Base-by-base conservation (phyloP, 1,140 invertebrate genomes). In the Doryteuthis pealeii region DNA sequence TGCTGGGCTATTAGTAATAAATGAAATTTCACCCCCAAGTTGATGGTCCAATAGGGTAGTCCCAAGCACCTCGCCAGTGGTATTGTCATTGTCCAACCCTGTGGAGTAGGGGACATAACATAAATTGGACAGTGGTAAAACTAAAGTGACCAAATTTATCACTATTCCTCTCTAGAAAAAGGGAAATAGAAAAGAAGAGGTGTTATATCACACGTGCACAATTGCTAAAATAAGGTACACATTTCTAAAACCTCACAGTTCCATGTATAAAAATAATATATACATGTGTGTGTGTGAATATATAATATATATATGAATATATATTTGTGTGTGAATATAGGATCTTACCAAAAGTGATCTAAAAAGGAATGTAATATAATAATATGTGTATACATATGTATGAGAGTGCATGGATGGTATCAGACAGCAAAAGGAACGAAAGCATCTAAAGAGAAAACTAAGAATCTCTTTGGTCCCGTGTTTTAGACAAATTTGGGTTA, bases 1-100 rank as follows among this genome's bases (percentile, higher is more conserved):
- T 62, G 54, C 54, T n/a, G 26, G 54, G 54, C 54, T 62, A 62
- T 62, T 62, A 62, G 54, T 62, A 62, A n/a, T 62, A 62, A 62
- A 62, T 62, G 54, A 62, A 62, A 62, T 62, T 22, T 62, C 54
- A 62, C 54, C 54, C 54, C 54, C 54, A 62, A 62, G 54, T 28
- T 62, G 54, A 62, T 62, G 54, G 22, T 62, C 54, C 54, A 62
- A n/a, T n/a, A 62, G 18, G 54, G 54, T 62, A 62, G 54, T 62
- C 54, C 54, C 54, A 62, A 62, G 54, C 54, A 62, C 54, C 54
- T 62, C 54, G 54, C 54, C 54, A 62, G 54, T 62, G 54, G 54
- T 14, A 62, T 62, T 62, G 54, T 62, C 54, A 62, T 62, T 62
- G 54, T 62, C 54, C 54, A 62, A 62, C 54, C 54, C 54, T 62